Evolutionary conservation across 1,140 invertebrate genomes (phyloP).

Genomic region (Sitophilus oryzae): DNA sequence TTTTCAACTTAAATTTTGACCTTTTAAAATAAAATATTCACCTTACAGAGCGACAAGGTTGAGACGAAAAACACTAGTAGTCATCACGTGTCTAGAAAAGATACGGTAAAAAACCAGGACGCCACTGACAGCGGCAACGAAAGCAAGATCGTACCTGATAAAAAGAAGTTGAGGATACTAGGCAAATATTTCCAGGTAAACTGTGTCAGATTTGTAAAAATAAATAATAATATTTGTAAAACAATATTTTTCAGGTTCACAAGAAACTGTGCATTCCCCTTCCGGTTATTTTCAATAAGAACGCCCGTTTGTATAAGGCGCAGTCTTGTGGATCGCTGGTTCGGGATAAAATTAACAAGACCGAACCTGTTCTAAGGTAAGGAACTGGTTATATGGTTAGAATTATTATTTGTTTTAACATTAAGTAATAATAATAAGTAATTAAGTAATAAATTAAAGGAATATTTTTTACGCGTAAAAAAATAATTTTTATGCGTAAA

Average conservation of each 20-base stretch:
- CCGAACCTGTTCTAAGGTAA: conserved; percentile 12
- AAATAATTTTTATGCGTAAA: no score
- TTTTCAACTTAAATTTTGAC: no score
- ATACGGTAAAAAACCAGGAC: conserved; percentile 13
- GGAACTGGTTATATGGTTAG: no score
- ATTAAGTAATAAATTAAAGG: no score
- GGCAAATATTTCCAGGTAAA: conserved; percentile 53
- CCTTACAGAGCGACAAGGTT: conserved; percentile 6
- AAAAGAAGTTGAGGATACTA: conserved; percentile 54
- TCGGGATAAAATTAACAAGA: conserved; percentile 46
- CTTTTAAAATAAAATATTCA: no score
- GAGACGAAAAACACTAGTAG: conserved; percentile 1
- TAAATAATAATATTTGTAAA: background rate
- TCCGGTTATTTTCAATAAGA: conserved; percentile 50
- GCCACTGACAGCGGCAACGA: background rate
- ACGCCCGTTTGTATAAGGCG: conserved; percentile 51
- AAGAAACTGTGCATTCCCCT: conserved; percentile 53
- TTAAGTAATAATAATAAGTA: no score
- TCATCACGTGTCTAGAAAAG: conserved; percentile 24
- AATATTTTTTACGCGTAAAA: no score
- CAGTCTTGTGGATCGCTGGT: conserved; percentile 55
- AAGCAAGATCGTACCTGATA: conserved; percentile 26
- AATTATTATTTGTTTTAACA: conserved; percentile 1
- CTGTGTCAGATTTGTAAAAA: no score
- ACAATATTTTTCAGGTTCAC: conserved; percentile 47